Percentiles rank a stretch among this genome's conserved stretches.
These are phyloP conservation scores for Troides aeacus DNA, from an alignment of 2,888 invertebrate species.

Conservation along the genomic window DNA sequence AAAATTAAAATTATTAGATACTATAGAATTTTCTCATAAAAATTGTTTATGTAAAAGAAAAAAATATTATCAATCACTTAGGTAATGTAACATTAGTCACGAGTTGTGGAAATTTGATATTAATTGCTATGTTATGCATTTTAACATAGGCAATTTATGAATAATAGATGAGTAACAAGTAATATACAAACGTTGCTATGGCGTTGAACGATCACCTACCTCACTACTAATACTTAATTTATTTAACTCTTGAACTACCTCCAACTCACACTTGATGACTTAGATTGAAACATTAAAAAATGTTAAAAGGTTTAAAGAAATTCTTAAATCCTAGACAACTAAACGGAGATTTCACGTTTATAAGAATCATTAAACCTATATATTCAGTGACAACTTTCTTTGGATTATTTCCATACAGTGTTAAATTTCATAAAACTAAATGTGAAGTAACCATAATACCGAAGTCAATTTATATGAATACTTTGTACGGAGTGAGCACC, in stretches of 20 bases:
- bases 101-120: slow-evolving; percentile 5
- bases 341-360: slow-evolving; percentile 29
- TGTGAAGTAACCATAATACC: slow-evolving; percentile 40
- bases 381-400: slow-evolving; percentile 37
- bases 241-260: neutral
- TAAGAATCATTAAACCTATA: slow-evolving; percentile 39
- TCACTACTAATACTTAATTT: slow-evolving; percentile 10
- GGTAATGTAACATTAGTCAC: neutral
- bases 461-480: slow-evolving; percentile 58
- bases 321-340: slow-evolving; percentile 15
- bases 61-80: slow-evolving; percentile 1
- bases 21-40: neutral
- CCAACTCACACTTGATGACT: neutral
- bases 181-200: neutral
- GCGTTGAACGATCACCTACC: neutral
- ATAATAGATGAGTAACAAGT: slow-evolving; percentile 6
- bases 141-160: slow-evolving; percentile 8
- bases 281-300: slow-evolving; percentile 14
- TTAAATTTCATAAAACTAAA: slow-evolving; percentile 36
- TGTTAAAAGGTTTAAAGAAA: slow-evolving; percentile 32
- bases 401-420: slow-evolving; percentile 42
- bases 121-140: slow-evolving; percentile 7
- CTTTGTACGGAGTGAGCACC: slow-evolving; percentile 46
- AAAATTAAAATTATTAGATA: neutral
- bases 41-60: neutral